Percentiles rank a stretch among this genome's conserved stretches.
Evolutionary conservation across 1,140 invertebrate species (phyloP).

Genomic region (Daktulosphaira vitifoliae): DNA sequence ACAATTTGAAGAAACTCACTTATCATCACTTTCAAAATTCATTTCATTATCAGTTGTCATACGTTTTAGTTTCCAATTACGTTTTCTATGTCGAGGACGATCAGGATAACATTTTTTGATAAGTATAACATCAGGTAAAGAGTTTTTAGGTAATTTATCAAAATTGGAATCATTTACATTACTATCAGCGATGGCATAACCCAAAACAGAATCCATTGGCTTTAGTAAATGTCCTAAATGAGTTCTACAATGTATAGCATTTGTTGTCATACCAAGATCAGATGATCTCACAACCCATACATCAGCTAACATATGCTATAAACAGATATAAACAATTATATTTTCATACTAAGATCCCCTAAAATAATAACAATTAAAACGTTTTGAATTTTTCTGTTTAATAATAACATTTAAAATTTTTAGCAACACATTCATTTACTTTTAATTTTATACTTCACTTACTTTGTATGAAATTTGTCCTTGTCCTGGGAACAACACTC

Average conservation of each 20-base stretch:
- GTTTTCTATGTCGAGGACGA: constrained; percentile 50
- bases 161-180: constrained; percentile 86
- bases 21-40: constrained; percentile 52
- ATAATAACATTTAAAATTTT: too few species aligned
- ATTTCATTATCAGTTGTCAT: constrained; percentile 59
- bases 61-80: constrained; percentile 91
- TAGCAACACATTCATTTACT: too few species aligned
- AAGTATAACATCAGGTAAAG: constrained; percentile 80
- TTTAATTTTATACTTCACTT: too few species aligned
- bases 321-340: background rate
- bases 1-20: too few species aligned
- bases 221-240: constrained; percentile 92
- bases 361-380: too few species aligned
- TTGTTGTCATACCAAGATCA: constrained; percentile 79
- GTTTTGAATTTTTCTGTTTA: too few species aligned
- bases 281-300: constrained; percentile 85
- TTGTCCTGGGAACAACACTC: constrained; percentile 73
- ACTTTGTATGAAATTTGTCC: constrained; percentile 71
- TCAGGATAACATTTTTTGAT: constrained; percentile 89
- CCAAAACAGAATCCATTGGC: constrained; percentile 84
- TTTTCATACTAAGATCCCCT: too few species aligned
- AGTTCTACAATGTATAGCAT: constrained; percentile 73
- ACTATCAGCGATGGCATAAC: constrained; percentile 73
- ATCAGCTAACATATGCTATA: constrained; percentile 80
- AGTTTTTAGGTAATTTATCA: constrained; percentile 66